Evolutionary conservation across 2,113 vertebrate genomes (phyloP).

Genomic region (Pipra filicauda): DNA sequence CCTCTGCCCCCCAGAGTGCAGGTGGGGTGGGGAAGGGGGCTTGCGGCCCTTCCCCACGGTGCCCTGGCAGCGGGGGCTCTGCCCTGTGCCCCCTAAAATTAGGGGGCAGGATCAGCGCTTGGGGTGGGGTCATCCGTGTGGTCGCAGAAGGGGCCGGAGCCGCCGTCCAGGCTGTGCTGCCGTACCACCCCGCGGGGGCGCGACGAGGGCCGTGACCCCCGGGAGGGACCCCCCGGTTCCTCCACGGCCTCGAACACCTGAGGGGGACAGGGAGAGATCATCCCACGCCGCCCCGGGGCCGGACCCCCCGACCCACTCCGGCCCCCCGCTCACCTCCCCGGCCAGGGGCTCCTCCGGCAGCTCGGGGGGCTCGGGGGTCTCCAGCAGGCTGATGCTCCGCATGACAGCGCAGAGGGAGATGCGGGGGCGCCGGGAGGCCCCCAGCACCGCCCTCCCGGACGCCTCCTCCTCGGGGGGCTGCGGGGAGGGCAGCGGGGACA

Average conservation of each 20-base stretch:
- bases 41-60: neutral
- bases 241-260: neutral
- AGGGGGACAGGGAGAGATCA: neutral
- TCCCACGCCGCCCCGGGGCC: neutral
- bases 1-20: neutral
- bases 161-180: constrained; percentile 64
- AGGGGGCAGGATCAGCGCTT: neutral
- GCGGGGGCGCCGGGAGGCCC: constrained; percentile 69
- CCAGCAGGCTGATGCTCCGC: constrained; percentile 90
- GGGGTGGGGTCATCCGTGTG: neutral
- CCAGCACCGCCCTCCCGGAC: neutral
- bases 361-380: constrained; percentile 51
- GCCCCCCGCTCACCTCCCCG: neutral
- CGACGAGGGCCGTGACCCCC: neutral
- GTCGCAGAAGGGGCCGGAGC: neutral
- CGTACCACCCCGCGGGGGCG: constrained; percentile 49
- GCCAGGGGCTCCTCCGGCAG: neutral
- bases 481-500: neutral
- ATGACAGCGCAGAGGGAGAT: constrained; percentile 93
- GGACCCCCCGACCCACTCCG: accelerated
- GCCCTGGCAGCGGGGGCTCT: neutral
- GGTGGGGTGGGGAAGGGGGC: neutral
- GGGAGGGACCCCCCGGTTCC: no score
- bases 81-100: neutral
- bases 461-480: neutral